Evolutionary conservation across 2,888 invertebrate species (phyloP).

Genomic region (Ophion ventricosus): DNA sequence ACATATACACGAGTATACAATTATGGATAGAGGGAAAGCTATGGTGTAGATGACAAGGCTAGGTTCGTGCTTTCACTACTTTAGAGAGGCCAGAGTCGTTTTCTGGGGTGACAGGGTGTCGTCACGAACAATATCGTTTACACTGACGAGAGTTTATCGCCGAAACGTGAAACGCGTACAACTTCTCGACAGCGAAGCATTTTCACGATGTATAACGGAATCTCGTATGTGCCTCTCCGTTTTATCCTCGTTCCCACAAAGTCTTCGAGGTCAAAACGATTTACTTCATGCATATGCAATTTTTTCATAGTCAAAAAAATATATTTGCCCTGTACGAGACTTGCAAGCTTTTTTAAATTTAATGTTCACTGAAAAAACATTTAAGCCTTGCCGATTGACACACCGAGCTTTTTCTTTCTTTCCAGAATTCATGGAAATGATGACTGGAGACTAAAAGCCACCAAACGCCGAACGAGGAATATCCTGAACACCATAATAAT

Average conservation of each 20-base stretch:
- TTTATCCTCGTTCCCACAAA: constrained; percentile 23
- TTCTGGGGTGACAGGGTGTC: constrained; percentile 53
- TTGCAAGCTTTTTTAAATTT: too few species aligned
- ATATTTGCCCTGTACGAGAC: too few species aligned
- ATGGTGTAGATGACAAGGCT: constrained; percentile 30
- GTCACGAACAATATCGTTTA: constrained; percentile 61
- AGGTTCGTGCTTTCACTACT: constrained; percentile 30
- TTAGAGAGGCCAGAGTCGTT: constrained; percentile 42
- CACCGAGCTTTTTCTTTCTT: constrained; percentile 74
- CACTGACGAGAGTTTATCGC: constrained; percentile 62
- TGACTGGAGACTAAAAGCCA: constrained; percentile 88
- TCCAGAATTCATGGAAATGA: constrained; percentile 92
- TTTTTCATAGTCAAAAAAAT: not conserved
- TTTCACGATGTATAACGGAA: constrained; percentile 13
- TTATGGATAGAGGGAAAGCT: not conserved
- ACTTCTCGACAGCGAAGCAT: constrained; percentile 23
- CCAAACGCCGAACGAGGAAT: constrained; percentile 1
- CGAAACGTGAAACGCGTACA: constrained; percentile 55
- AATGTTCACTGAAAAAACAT: not conserved
- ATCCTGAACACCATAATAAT: not conserved
- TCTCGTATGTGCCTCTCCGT: constrained; percentile 10
- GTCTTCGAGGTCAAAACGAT: constrained; percentile 16
- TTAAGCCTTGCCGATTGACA: not conserved
- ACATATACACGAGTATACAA: not conserved
- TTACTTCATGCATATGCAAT: constrained; percentile 21